Conservation (phyloP, 2,113 vertebrate genomes). For the Pontoporia blainvillei region DNA sequence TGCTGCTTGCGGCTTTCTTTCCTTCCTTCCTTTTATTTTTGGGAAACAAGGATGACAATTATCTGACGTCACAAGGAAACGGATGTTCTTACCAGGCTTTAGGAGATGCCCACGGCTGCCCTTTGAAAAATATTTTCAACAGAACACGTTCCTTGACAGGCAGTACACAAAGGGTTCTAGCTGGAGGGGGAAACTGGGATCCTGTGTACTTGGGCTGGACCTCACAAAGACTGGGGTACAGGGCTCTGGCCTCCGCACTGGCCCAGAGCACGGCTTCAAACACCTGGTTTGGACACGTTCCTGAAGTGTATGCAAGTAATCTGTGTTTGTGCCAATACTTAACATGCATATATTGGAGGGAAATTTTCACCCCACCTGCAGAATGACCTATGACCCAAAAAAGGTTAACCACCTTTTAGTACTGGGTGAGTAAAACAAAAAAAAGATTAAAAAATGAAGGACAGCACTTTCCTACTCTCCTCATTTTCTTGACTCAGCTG, state of each 20-base stretch:
- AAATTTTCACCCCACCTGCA: background rate
- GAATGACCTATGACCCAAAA: background rate
- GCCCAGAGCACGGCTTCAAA: background rate
- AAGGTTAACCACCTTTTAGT: background rate
- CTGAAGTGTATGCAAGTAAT: background rate
- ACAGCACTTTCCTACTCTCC: background rate
- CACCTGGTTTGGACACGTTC: background rate
- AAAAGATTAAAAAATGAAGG: conserved; percentile 16
- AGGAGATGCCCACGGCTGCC: background rate
- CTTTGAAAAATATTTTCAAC: conserved; percentile 1
- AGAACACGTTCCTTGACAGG: background rate
- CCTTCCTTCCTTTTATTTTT: conserved; percentile 22
- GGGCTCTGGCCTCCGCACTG: background rate
- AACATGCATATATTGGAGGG: background rate
- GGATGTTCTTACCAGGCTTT: background rate
- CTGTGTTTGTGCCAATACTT: background rate
- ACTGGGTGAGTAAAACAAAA: background rate
- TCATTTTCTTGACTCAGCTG: background rate
- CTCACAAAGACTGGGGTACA: background rate
- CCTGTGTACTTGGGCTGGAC: background rate
- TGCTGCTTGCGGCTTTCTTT: conserved; percentile 9
- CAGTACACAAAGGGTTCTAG: background rate
- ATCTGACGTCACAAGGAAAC: background rate
- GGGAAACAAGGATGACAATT: background rate
- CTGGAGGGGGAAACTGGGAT: background rate